These are phyloP conservation scores for Propithecus perrieri DNA, from an alignment of 2,797 vertebrate species.

Conservation along the genomic window DNA sequence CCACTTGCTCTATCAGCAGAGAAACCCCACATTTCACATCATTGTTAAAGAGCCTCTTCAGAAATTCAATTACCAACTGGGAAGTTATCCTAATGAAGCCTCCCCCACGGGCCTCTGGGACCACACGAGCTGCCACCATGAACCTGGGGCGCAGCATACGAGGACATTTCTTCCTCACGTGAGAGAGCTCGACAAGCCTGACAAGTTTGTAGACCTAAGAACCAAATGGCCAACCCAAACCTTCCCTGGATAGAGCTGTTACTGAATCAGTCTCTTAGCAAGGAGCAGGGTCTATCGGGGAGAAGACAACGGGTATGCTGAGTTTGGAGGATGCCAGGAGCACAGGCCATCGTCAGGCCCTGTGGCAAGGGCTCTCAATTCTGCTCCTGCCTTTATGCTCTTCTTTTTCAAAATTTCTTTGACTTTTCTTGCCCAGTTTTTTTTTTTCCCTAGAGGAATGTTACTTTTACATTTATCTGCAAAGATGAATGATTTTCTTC, in stretches of 20 bases:
- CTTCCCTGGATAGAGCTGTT: not conserved
- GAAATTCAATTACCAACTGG: not conserved
- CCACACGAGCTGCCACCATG: not conserved
- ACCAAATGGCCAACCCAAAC: not conserved
- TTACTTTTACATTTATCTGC: not conserved
- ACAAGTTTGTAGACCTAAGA: not conserved
- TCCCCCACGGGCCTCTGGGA: not conserved
- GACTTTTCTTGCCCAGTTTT: not conserved
- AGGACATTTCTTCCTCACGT: not conserved
- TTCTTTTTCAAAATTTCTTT: not conserved
- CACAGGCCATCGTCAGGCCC: not conserved
- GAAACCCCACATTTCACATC: not conserved
- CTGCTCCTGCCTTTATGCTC: not conserved
- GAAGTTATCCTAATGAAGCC: not conserved
- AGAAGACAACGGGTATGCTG: not conserved
- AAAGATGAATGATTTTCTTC: not conserved
- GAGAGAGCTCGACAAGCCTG: not conserved
- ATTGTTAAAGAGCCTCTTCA: not conserved
- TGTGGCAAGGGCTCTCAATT: not conserved
- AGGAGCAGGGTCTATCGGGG: not conserved
- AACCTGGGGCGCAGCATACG: not conserved
- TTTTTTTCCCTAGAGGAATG: not conserved
- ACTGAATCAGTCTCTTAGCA: not conserved
- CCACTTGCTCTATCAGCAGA: not conserved
- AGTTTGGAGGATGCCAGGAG: not conserved